Conservation (phyloP, 2,797 vertebrate genomes). For the Tamandua tetradactyla region DNA sequence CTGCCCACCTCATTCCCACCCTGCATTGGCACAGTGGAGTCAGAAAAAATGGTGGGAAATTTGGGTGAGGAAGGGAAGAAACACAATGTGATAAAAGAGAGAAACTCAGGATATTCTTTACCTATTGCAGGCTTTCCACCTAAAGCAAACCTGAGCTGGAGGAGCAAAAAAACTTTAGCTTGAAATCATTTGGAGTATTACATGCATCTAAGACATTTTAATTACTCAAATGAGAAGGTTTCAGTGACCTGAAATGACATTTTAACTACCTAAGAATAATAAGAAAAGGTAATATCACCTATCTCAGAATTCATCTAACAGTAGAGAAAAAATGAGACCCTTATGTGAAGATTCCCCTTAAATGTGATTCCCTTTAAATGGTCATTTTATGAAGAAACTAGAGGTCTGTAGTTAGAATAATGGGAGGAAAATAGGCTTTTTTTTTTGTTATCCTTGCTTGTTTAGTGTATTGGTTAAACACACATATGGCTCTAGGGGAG, state of each 20-base stretch:
- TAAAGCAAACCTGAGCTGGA: not conserved
- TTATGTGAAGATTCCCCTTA: too few species aligned
- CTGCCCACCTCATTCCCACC: not conserved
- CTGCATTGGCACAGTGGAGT: not conserved
- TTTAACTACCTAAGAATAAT: not conserved
- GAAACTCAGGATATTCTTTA: not conserved
- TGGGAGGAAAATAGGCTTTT: not conserved
- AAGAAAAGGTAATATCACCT: not conserved
- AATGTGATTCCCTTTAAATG: too few species aligned
- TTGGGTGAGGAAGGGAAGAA: not conserved
- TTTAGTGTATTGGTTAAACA: not conserved
- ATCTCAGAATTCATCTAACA: not conserved
- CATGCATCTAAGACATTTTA: not conserved
- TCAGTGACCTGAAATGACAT: not conserved
- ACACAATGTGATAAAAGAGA: not conserved
- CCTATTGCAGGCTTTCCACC: not conserved
- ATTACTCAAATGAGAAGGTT: not conserved
- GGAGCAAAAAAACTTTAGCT: not conserved
- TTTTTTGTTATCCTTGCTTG: not conserved
- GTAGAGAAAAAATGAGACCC: not conserved
- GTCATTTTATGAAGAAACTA: too few species aligned
- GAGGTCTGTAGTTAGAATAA: not conserved
- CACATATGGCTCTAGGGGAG: not conserved
- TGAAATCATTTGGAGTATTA: not conserved
- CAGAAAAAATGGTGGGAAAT: not conserved